These are phyloP conservation scores for Halyomorpha halys DNA, from an alignment of 1,140 invertebrate species.

Conservation along the genomic window DNA sequence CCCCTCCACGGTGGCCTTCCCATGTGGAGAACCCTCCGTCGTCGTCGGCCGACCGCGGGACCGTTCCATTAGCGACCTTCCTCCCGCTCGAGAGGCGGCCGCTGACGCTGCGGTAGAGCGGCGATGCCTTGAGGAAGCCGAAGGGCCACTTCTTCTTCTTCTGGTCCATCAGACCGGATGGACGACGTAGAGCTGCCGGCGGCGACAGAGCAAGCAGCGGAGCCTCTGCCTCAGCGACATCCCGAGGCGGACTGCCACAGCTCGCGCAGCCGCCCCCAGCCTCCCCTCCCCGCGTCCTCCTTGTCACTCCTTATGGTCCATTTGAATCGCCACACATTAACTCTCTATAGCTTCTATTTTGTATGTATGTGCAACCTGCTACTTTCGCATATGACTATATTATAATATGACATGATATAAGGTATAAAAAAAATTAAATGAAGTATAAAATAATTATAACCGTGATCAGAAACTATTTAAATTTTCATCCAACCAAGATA, in stretches of 20 bases:
- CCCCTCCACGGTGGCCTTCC: slow-evolving; percentile 25
- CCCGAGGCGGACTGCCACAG: slow-evolving; percentile 2
- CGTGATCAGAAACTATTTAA: too few relatives aligned
- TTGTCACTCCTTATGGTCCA: background rate
- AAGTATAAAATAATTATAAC: too few relatives aligned
- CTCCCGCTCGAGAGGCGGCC: slow-evolving; percentile 33
- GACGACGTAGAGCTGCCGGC: slow-evolving; percentile 32
- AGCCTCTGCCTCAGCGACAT: slow-evolving; percentile 27
- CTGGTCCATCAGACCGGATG: slow-evolving; percentile 33
- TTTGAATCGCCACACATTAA: too few relatives aligned
- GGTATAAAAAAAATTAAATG: too few relatives aligned
- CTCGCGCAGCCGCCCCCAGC: slow-evolving; percentile 11
- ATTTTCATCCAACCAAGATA: too few relatives aligned
- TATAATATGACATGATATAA: too few relatives aligned
- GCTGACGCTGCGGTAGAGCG: slow-evolving; percentile 39
- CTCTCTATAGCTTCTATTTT: too few relatives aligned
- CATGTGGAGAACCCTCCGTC: slow-evolving; percentile 28
- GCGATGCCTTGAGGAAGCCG: slow-evolving; percentile 36
- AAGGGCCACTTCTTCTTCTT: slow-evolving; percentile 40
- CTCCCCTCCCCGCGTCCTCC: slow-evolving; percentile 8
- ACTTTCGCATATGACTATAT: too few relatives aligned
- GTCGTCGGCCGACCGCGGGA: slow-evolving; percentile 26
- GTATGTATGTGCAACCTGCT: too few relatives aligned
- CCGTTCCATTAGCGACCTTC: slow-evolving; percentile 25
- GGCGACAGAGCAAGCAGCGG: slow-evolving; percentile 30